These are phyloP conservation scores for Acrossocheilus fasciatus DNA, from an alignment of 2,797 vertebrate species.

Conservation along the genomic window DNA sequence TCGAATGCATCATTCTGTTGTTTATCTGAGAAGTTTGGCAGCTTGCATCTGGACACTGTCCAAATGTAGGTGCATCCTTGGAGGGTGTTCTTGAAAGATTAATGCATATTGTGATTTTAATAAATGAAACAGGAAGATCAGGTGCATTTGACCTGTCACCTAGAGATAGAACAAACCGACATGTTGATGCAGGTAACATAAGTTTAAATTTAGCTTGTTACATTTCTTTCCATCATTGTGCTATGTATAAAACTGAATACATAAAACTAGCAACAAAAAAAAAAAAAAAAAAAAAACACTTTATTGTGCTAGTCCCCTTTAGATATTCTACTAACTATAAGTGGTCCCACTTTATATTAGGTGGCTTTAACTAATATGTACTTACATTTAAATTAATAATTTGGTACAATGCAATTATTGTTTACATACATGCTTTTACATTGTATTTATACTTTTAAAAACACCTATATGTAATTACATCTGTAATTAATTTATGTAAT, in stretches of 20 bases:
- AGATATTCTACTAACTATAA: no score
- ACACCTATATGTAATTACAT: no score
- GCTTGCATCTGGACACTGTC: constrained; percentile 17
- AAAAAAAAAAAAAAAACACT: no score
- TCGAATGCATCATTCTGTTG: neutral
- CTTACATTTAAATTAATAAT: no score
- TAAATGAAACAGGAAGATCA: constrained; percentile 18
- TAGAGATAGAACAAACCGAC: neutral
- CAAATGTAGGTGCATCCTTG: constrained; percentile 1
- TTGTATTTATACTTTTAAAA: no score
- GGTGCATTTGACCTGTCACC: neutral
- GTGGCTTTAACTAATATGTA: no score
- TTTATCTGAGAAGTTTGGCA: constrained; percentile 10
- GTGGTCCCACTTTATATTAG: no score
- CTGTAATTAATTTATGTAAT: no score
- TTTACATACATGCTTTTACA: no score
- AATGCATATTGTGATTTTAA: constrained; percentile 12
- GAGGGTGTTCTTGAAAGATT: constrained; percentile 16
- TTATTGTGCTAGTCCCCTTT: no score
- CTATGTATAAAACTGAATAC: neutral
- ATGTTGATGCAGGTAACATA: neutral
- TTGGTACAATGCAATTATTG: no score
- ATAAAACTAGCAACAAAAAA: neutral
- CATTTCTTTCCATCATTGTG: neutral
- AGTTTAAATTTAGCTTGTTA: neutral